Percentiles rank a stretch among this genome's conserved stretches.
Evolutionary conservation across 2,888 invertebrate genomes (phyloP).

Genomic region (Crepidodera aurea): DNA sequence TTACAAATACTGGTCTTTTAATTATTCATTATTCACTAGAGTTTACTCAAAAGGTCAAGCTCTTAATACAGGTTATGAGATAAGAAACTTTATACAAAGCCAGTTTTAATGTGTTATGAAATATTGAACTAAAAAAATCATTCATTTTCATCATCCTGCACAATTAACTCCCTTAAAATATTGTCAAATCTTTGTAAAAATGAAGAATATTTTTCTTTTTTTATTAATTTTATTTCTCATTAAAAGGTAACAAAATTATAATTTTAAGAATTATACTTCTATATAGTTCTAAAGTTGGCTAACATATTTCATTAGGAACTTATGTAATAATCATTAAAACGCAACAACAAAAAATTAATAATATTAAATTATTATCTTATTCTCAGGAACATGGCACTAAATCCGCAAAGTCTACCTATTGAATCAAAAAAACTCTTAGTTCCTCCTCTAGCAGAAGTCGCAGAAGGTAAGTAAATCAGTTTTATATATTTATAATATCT

Average conservation of each 20-base stretch:
- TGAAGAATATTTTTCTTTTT: neutral
- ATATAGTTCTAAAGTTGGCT: no score
- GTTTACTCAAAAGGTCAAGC: no score
- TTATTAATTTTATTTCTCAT: neutral
- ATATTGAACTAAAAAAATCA: no score
- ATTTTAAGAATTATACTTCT: neutral
- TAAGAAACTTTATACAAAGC: no score
- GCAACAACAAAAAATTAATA: neutral
- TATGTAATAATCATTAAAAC: neutral
- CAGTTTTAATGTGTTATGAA: no score
- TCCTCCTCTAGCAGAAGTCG: slow-evolving; percentile 73
- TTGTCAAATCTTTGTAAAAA: no score
- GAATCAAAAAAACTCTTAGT: slow-evolving; percentile 68
- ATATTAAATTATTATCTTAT: neutral
- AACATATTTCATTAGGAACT: no score
- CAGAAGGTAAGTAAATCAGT: slow-evolving; percentile 64
- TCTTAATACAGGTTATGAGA: no score
- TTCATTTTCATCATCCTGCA: no score
- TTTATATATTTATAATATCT: neutral
- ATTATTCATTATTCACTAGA: no score
- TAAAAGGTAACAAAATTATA: neutral
- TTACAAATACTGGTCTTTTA: no score
- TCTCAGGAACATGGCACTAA: slow-evolving; percentile 38
- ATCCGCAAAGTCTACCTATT: slow-evolving; percentile 48
- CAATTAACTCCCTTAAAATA: no score